These are phyloP conservation scores for Litoditis marina DNA, from an alignment of 2,888 invertebrate species.

Conservation along the genomic window DNA sequence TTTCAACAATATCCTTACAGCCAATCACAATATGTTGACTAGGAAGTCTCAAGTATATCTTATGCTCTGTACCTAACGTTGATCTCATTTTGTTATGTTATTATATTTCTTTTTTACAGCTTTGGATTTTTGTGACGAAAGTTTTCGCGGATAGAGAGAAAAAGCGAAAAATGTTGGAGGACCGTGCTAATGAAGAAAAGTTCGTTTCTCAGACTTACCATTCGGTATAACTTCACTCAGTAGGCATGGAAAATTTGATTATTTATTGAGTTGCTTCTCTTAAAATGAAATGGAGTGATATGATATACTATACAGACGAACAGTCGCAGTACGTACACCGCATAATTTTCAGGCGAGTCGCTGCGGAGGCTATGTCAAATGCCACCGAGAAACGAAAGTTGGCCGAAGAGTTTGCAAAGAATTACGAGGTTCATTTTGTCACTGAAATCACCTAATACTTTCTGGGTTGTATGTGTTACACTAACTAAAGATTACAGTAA, in stretches of 20 bases:
- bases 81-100: too few species aligned
- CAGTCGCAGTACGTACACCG: too few species aligned
- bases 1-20: background rate
- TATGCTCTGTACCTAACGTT: too few species aligned
- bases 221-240: background rate
- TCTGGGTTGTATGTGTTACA: too few species aligned
- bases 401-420: slow-evolving; percentile 95
- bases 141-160: slow-evolving; percentile 86
- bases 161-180: slow-evolving; percentile 80
- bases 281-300: too few species aligned
- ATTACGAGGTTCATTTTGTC: slow-evolving; percentile 80
- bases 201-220: slow-evolving; percentile 28
- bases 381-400: slow-evolving; percentile 83
- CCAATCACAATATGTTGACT: too few species aligned
- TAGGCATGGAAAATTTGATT: too few species aligned
- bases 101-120: slow-evolving; percentile 57
- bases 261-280: too few species aligned
- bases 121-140: slow-evolving; percentile 99
- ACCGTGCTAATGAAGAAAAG: slow-evolving; percentile 83
- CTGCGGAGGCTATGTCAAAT: slow-evolving; percentile 86
- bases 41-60: too few species aligned
- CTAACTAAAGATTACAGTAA: too few species aligned
- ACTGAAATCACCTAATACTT: too few species aligned
- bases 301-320: too few species aligned
- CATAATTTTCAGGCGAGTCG: slow-evolving; percentile 67